phyloP scores from a whole-genome alignment of 2,113 vertebrate genomes.

The Rhombomys opimus region DNA sequence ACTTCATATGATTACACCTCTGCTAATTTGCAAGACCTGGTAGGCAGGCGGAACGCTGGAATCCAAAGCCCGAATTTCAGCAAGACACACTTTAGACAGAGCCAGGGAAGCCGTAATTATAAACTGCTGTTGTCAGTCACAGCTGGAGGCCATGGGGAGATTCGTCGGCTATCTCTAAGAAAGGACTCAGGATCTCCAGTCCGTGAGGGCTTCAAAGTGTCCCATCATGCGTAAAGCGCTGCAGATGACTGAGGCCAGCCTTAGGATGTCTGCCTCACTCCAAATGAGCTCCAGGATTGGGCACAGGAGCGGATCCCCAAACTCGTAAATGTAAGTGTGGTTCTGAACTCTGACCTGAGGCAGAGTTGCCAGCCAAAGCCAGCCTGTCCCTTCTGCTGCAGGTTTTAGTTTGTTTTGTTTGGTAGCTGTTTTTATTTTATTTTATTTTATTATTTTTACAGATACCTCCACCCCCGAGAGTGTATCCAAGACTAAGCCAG shows the following conservation, averaged over 20 bases:
- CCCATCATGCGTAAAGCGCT: too few relatives aligned
- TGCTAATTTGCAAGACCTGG: slow-evolving; percentile 20
- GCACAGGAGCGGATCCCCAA: not conserved
- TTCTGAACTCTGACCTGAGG: not conserved
- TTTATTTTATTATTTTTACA: not conserved
- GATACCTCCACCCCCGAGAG: fast-evolving
- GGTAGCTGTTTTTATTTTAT: not conserved
- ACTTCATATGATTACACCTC: slow-evolving; percentile 57
- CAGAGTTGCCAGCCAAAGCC: not conserved
- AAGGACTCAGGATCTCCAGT: slow-evolving; percentile 26
- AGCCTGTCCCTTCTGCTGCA: not conserved
- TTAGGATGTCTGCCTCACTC: not conserved
- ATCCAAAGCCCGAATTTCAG: slow-evolving; percentile 8
- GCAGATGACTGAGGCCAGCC: not conserved
- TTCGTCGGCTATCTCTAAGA: slow-evolving; percentile 20
- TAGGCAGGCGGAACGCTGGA: not conserved
- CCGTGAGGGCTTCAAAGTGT: not conserved
- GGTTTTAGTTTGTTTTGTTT: not conserved
- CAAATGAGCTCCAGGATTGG: not conserved
- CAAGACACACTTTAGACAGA: slow-evolving; percentile 56
- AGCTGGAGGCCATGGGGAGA: slow-evolving; percentile 17
- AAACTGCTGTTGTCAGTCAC: slow-evolving; percentile 51
- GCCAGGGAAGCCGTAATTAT: slow-evolving; percentile 55
- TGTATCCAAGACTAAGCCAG: not conserved
- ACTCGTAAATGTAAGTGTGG: not conserved